These are phyloP conservation scores for Sarcophaga carnaria DNA, from an alignment of 2,888 invertebrate species.

Conservation along the genomic window DNA sequence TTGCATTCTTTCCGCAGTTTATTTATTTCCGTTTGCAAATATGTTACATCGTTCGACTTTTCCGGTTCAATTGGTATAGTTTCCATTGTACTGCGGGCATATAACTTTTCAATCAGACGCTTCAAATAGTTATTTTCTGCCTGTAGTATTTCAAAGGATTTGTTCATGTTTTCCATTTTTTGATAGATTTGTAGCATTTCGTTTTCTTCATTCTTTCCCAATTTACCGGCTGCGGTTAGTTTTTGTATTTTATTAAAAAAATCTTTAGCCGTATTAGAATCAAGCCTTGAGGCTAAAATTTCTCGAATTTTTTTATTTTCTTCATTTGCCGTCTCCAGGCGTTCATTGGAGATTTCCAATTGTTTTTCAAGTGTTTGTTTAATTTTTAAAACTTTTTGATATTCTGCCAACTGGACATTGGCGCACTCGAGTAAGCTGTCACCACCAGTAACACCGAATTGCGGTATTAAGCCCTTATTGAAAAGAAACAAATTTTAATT, in stretches of 20 bases:
- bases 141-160: constrained; percentile 75
- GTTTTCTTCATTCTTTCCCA: constrained; percentile 74
- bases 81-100: constrained; percentile 70
- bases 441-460: constrained; percentile 62
- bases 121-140: constrained; percentile 76
- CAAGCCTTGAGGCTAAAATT: constrained; percentile 73
- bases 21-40: constrained; percentile 76
- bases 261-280: constrained; percentile 71
- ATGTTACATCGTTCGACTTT: constrained; percentile 73
- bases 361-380: constrained; percentile 73
- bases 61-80: constrained; percentile 74
- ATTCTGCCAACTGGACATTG: constrained; percentile 71
- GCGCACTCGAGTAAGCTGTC: constrained; percentile 76
- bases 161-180: constrained; percentile 75
- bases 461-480: constrained; percentile 11
- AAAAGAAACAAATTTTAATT: neutral
- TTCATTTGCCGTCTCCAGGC: constrained; percentile 68
- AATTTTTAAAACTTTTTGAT: constrained; percentile 74
- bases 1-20: constrained; percentile 74
- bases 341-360: constrained; percentile 72
- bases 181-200: constrained; percentile 73
- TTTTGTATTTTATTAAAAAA: constrained; percentile 75
- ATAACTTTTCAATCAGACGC: constrained; percentile 76
- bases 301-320: constrained; percentile 74
- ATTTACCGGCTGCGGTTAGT: constrained; percentile 72